Base-by-base conservation (phyloP, 2,113 vertebrate species). In the Propithecus coquereli region DNA sequence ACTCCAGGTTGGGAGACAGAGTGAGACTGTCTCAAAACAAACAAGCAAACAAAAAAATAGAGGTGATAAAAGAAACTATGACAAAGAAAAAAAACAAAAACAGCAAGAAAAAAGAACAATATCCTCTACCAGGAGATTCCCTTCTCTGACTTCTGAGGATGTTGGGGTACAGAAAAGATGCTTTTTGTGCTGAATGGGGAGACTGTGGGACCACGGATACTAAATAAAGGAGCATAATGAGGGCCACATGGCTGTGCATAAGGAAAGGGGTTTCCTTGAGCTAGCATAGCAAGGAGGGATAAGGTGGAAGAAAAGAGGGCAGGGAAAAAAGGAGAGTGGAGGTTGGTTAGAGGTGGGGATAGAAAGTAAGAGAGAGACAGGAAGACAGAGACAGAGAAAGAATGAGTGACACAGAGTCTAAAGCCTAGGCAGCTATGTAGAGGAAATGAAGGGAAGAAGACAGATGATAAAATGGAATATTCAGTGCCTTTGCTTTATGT, bases 171-270 rank as follows among this genome's bases (percentile, higher is more conserved):
- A 59, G 50, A 43, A 32, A 65, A 50, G 37, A 14, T 27, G 37
- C 1, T 45, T 68, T 34, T 17, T 61, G 37, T 52, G 52, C 3
- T 5, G 17, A n/a, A 18, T 43, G 13, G 8, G 23, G 40, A 76
- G 70, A 32, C 32, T 10, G 0, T 13, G 37, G 45, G 32, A 32
- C 14, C 0, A 0, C 4, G 22, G 18, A 16, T 30, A 34, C n/a
- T 34, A 43, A 57, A 47, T 0, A 6, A 17, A 68, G 32, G 10
- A 30, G 3, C 1, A 8, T 20, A 84, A 23, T 25, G 8, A 23
- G 10, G 34, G 45, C 12, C 17, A 8, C 0, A 2, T 4, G 57
- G 6, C 9, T 32, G 30, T n/a, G 17, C 2, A 3, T 1, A 30
- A 66, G 22, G 25, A 86, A 50, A 27, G 3, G 45, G 9, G 30